Evolutionary conservation across 2,797 vertebrate species (phyloP), one percentile per base, ranked within the genome.

Genomic region (Diglossa cyanea): DNA sequence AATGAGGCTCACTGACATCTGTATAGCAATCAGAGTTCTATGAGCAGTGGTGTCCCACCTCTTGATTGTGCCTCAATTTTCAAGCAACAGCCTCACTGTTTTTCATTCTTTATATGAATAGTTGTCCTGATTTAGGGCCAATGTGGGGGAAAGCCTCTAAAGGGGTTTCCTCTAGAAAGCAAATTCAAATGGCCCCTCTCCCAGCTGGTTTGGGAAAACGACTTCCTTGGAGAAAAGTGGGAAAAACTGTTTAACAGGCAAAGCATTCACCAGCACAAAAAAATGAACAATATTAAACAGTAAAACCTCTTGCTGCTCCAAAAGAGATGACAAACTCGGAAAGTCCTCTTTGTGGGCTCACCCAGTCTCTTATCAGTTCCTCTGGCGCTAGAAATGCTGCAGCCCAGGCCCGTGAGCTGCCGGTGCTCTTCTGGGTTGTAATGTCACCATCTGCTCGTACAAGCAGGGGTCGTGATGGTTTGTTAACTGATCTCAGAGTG

Each of bases 61-160:
- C n/a, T 37, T 39, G 30, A 53, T 7, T 42, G 16, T 2, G 1
- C 19, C 47, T 89, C 0, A 0, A 26, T 84, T 79, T 57, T 44
- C 63, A 62, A 61, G 72, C 9, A 61, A 30, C 3, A 31, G 26
- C 45, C 21, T 74, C 66, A 51, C 19, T 4, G 8, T 28, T 72
- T 84, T 70, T 67, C 61, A 53, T 9, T 8, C 42, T 74, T 77
- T 39, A 21, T 1, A 8, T 54, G 24, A 76, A 44, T 0, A 55
- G 21, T 24, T 55, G 54, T 55, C n/a, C n/a, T 55, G 14, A 14
- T 55, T 24, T 33, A 55, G 21, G n/a, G n/a, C 14, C 5, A 55
- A 24, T 55, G 0, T 33, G 54, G n/a, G 14, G 54, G n/a, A 55
- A 33, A 33, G 11, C 54, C 54, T 55, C n/a, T 33, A 7, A 55